These are phyloP conservation scores for Styela clava DNA, from an alignment of 23 tunicate species.

Conservation along the genomic window DNA sequence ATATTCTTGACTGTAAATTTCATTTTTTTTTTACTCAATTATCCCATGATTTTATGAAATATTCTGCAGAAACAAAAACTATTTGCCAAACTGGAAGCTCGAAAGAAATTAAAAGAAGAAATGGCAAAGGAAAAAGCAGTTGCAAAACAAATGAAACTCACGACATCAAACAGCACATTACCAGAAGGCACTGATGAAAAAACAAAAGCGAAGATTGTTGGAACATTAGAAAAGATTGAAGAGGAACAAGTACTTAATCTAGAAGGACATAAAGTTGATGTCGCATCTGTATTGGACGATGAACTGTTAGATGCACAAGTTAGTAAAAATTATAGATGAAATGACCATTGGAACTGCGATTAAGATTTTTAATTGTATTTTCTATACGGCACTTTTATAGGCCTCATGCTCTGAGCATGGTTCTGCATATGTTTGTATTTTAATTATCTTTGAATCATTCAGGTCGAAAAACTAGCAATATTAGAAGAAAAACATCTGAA, in stretches of 20 bases:
- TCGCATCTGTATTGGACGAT: not conserved
- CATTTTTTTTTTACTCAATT: too few species aligned
- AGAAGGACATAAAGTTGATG: not conserved
- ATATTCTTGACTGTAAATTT: too few species aligned
- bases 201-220: slow-evolving; percentile 27
- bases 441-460: too few species aligned
- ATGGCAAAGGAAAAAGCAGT: slow-evolving; percentile 82
- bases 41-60: too few species aligned
- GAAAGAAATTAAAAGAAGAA: slow-evolving; percentile 71
- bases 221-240: slow-evolving; percentile 37
- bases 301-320: slow-evolving; percentile 67
- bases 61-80: slow-evolving; percentile 59
- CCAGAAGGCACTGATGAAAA: slow-evolving; percentile 19
- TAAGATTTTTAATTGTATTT: too few species aligned
- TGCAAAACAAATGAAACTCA: slow-evolving; percentile 56
- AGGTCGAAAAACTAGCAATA: slow-evolving; percentile 59
- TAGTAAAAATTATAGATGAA: not conserved
- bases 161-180: slow-evolving; percentile 15
- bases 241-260: not conserved
- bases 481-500: slow-evolving; percentile 62
- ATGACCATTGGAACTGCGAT: too few species aligned
- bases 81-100: slow-evolving; percentile 58
- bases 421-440: too few species aligned
- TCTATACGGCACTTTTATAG: too few species aligned
- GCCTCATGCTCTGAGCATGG: too few species aligned